Base-by-base conservation (phyloP, 2,888 invertebrate genomes). In the Tachina fera region DNA sequence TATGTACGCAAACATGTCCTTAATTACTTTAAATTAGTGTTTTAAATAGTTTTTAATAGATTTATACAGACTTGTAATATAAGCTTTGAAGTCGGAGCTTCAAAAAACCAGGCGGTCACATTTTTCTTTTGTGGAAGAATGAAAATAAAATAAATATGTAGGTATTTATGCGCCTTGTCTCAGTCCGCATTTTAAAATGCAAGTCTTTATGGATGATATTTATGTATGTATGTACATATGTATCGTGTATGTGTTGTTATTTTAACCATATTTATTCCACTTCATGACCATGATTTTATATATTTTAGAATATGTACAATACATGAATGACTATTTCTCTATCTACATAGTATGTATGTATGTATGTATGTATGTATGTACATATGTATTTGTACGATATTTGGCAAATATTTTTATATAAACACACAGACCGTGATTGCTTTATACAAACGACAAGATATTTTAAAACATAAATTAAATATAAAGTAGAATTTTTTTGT, bases 231-330 rank as follows among this genome's bases (percentile, higher is more conserved):
- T n/a, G 31, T 31, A 6, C 6, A 1, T 31, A 31, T 31, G 31
- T 56, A 9, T 22, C 4, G 31, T 53, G n/a, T n/a, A 53, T 39
- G 9, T 41, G 13, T 31, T 60, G 49, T 60, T 76, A 56, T 76
- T 70, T 76, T 56, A 76, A 82, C 63, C 70, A 70, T 53, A 76
- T 82, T 70, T 56, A 70, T 76, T 76, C 70, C 75, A 70, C 70
- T 70, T 63, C 75, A 81, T 61, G 80, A 68, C 80, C 80, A 74
- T 70, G 68, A 81, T 82, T 82, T 75, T 39, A 39, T 67, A 13
- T 39, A 45, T 53, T 51, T 51, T 53, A 22, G 10, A 61, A 41
- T 16, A 43, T 41, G 10, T 16, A 19, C 1, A 53, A 71, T 60
- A 67, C 65, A 72, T 43, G 58, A 45, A 72, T 43, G 58, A 45